Conservation (phyloP, 1,140 invertebrate genomes). For the Zaprionus africanus region DNA sequence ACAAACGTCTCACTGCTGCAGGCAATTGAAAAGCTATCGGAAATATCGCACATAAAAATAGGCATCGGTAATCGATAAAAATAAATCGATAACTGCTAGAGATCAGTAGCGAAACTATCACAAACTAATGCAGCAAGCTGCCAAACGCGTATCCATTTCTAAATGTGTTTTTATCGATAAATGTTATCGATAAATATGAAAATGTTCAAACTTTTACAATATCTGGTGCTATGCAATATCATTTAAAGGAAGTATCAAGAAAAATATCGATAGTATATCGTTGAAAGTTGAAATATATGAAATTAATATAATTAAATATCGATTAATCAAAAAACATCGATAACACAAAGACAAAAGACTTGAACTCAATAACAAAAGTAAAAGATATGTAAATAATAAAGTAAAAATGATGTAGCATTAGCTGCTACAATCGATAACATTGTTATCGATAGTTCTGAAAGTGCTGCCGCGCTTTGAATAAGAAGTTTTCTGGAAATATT, state of each 20-base stretch:
- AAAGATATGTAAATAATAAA: neutral
- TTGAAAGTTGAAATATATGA: too few species aligned
- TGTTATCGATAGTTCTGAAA: neutral
- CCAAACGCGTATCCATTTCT: too few species aligned
- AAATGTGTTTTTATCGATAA: neutral
- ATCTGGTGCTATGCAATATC: neutral
- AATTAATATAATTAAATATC: too few species aligned
- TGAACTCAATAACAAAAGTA: too few species aligned
- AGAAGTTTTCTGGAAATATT: neutral
- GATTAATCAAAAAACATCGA: too few species aligned
- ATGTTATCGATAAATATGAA: neutral
- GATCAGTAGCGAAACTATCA: neutral
- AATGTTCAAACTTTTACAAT: neutral
- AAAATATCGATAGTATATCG: too few species aligned
- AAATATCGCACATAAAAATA: neutral
- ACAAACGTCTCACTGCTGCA: neutral
- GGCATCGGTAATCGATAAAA: neutral
- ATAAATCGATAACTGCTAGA: neutral
- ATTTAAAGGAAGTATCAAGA: neutral
- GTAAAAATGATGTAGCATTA: neutral
- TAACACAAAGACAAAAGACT: too few species aligned
- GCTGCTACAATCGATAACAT: neutral
- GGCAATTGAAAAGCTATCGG: neutral
- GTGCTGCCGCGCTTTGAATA: neutral
- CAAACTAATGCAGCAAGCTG: too few species aligned